Evolutionary conservation across 2,888 invertebrate genomes (phyloP), one percentile per base, ranked within the genome.

Genomic region (Tenthredo amoena): DNA sequence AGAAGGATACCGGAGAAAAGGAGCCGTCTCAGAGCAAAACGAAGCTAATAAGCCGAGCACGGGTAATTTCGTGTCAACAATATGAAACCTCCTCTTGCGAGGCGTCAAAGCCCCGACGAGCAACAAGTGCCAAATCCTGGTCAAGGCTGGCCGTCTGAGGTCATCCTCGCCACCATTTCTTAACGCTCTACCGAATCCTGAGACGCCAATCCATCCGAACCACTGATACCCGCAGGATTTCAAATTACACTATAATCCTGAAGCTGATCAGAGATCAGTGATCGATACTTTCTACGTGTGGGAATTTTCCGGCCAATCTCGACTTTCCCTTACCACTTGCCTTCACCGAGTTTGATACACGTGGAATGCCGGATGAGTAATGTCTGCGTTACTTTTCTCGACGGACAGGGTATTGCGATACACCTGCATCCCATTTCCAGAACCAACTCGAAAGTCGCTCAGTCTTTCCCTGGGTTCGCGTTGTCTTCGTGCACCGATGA

Each of bases 111-210:
- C 40, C 81, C 55, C 15, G 37, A 4, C 40, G 62, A 21, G 81
- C 81, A 81, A 81, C 81, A 81, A 81, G 81, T 81, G 81, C 62
- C 81, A 40, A 81, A 81, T 58, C 58, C 81, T 81, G 81, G 81
- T 81, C 81, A 81, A 81, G 81, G 81, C 81, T 58, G 58, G 62
- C 12, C 37, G 37, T 31, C 58, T 81, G 62, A 81, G 81, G 81
- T 81, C 81, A 81, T 81, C 81, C 81, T 62, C 37, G 6, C 81
- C 37, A 21, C 37, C 62, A 62, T 50, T 81, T 81, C 62, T 58
- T 81, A 37, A 58, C 81, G 37, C 77, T 50, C 81, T 37, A 40
- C 18, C 21, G 55, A 77, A 18, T 47, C 26, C 74, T 9, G 74
- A 74, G 43, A 43, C 43, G 40, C 40, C 40, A 43, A 47, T 9